These are phyloP conservation scores for Zygothrica quintamaculata DNA, from an alignment of 2,888 invertebrate genomes.

Conservation along the genomic window DNA sequence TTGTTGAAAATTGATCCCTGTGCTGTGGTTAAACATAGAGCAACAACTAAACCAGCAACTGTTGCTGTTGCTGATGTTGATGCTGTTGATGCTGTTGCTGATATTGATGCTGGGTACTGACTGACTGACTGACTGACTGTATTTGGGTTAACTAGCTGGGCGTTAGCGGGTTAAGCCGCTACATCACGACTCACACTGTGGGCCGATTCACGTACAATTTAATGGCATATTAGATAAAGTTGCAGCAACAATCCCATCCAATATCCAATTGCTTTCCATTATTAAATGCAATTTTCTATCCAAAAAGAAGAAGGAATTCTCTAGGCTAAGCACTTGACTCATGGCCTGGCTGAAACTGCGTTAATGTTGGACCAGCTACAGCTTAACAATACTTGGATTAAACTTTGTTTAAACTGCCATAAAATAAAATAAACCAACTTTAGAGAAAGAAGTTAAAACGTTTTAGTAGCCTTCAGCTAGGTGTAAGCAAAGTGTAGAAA, in stretches of 20 bases:
- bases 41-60: background rate
- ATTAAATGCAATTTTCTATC: conserved; percentile 24
- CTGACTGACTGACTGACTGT: conserved; percentile 21
- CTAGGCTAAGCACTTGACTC: conserved; percentile 33
- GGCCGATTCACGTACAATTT: conserved; percentile 62
- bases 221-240: conserved; percentile 64
- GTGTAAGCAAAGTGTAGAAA: too few relatives aligned
- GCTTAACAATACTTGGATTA: background rate
- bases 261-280: conserved; percentile 11
- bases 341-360: conserved; percentile 6
- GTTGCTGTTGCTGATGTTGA: too few relatives aligned
- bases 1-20: background rate
- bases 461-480: background rate
- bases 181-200: conserved; percentile 52
- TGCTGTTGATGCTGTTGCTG: conserved; percentile 1
- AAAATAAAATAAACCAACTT: conserved; percentile 1
- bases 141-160: conserved; percentile 74
- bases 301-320: conserved; percentile 24
- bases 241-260: conserved; percentile 62
- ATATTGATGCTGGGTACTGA: conserved; percentile 11
- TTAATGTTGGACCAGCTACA: conserved; percentile 8
- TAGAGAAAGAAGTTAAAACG: background rate
- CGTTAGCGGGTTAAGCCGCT: conserved; percentile 63
- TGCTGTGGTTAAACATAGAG: conserved; percentile 1
- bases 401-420: conserved; percentile 8